Evolutionary conservation across 2,888 invertebrate genomes (phyloP), one percentile per base, ranked within the genome.

Genomic region (Drosophila kanekoi): DNA sequence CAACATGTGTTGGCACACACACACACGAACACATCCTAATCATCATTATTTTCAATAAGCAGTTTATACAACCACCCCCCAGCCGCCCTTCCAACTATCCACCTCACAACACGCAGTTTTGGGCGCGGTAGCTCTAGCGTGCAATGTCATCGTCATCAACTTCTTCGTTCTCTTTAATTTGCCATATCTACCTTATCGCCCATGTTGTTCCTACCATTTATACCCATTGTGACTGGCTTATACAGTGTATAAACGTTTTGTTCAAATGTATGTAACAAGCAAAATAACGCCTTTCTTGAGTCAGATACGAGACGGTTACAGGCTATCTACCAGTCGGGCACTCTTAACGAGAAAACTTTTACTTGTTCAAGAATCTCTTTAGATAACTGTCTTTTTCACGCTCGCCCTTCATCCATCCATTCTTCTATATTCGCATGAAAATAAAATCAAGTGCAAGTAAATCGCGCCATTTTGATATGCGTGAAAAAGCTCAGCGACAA

Each of bases 91-190:
- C 9, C 49, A 16, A 11, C 35, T 14, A 11, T 18, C 32, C 48
- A 18, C 1, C 33, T 41, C 37, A 23, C 8, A 28, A 14, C 9
- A 9, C 10, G 9, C 35, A 37, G 48, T 57, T 64, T 60, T 67
- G 68, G 75, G 78, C 40, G 75, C 62, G 75, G 75, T 60, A 44
- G 37, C 13, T 59, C n/a, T 76, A 40, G 71, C 73, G 65, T 73
- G 73, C 76, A 73, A 16, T 44, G 58, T 59, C 67, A 67, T 40
- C 73, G 76, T 72, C 77, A 72, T 77, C 78, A 41, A 57, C 60
- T 44, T 68, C 59, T 59, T 59, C 52, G 67, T 44, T 65, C 40
- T 52, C 35, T 60, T 54, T 32, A 54, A 65, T 66, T 67, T 56
- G 65, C 56, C 56, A 43, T 66, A 67, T 66, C 56, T 56, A 38